Evolutionary conservation across 2,113 vertebrate species (phyloP).

Genomic region (Grus americana): DNA sequence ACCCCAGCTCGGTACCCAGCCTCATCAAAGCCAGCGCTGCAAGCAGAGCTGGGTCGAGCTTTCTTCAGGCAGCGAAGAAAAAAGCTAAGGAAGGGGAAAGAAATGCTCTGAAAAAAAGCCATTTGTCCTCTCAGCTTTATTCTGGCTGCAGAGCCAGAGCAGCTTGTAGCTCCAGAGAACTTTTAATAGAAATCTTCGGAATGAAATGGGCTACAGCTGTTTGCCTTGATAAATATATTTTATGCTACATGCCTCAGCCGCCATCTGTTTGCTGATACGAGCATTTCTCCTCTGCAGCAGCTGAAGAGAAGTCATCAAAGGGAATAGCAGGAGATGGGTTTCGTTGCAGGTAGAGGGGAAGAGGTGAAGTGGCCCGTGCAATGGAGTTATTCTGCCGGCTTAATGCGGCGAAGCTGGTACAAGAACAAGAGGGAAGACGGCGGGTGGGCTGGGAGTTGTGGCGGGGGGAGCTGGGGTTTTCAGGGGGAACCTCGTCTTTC

Average conservation of each 20-base stretch:
- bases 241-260: conserved; percentile 80
- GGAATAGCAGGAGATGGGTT: conserved; percentile 52
- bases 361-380: conserved; percentile 13
- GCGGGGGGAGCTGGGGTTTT: not conserved
- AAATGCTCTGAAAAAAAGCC: conserved; percentile 15
- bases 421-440: not conserved
- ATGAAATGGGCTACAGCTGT: conserved; percentile 84
- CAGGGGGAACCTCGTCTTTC: not conserved
- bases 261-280: conserved; percentile 85
- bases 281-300: conserved; percentile 73
- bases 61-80: conserved; percentile 8
- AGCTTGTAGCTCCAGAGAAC: conserved; percentile 76
- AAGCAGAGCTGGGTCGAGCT: not conserved
- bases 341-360: conserved; percentile 56
- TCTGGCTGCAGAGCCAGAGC: conserved; percentile 60
- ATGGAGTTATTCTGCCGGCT: not conserved
- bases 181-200: conserved; percentile 82
- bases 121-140: conserved; percentile 53
- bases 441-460: not conserved
- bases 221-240: conserved; percentile 86
- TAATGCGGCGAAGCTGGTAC: not conserved
- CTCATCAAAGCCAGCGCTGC: not conserved
- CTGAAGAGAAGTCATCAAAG: conserved; percentile 76
- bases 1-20: not conserved
- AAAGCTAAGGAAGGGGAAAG: not conserved